These are phyloP conservation scores for Catocala sponsa DNA, from an alignment of 2,888 invertebrate genomes.

Conservation along the genomic window DNA sequence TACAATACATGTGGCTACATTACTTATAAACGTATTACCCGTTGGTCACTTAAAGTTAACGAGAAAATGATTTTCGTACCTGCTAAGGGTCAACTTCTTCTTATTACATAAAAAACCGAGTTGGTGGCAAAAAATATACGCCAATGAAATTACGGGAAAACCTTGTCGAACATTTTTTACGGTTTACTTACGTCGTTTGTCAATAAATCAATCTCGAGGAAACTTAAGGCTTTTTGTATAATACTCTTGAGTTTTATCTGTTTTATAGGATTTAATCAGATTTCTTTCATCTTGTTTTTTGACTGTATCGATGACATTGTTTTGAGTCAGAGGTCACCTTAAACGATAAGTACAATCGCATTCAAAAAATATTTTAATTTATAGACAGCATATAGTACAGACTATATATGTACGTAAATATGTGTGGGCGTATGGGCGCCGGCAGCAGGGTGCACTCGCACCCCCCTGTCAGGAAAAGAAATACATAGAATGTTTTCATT, in stretches of 20 bases:
- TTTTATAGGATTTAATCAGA: too few relatives aligned
- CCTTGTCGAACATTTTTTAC: background rate
- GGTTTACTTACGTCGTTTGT: background rate
- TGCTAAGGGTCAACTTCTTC: background rate
- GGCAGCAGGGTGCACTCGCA: too few relatives aligned
- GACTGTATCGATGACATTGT: too few relatives aligned
- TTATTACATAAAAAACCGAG: background rate
- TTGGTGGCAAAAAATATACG: background rate
- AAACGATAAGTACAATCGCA: too few relatives aligned
- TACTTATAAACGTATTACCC: slow-evolving; percentile 3
- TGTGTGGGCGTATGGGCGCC: too few relatives aligned
- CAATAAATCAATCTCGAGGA: background rate
- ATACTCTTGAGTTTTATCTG: too few relatives aligned
- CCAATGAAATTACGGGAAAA: background rate
- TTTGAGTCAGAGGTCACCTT: too few relatives aligned
- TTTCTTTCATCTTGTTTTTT: background rate
- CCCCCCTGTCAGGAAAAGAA: too few relatives aligned
- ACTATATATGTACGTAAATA: too few relatives aligned
- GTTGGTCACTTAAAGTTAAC: background rate
- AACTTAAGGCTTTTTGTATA: background rate
- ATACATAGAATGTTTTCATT: too few relatives aligned
- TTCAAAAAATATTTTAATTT: too few relatives aligned
- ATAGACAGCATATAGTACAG: too few relatives aligned
- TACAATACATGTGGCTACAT: background rate
- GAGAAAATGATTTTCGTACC: slow-evolving; percentile 3